These are phyloP conservation scores for Herpetotheres cachinnans DNA, from an alignment of 2,113 vertebrate genomes.

Conservation along the genomic window DNA sequence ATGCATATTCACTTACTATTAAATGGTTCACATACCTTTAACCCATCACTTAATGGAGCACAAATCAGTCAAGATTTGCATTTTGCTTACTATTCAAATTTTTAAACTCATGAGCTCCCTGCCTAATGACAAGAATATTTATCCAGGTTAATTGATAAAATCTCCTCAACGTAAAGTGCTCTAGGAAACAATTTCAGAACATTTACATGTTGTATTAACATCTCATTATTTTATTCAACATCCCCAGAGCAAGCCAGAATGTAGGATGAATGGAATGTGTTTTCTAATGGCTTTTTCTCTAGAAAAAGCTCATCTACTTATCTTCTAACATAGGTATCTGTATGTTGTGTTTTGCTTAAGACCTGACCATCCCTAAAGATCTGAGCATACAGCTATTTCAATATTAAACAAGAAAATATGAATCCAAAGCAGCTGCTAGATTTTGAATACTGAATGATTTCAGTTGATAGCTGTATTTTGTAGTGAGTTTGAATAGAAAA, in stretches of 20 bases:
- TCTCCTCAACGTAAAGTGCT: constrained; percentile 15
- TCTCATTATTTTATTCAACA: constrained; percentile 47
- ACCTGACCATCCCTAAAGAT: not conserved
- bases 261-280: not conserved
- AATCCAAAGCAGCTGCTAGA: not conserved
- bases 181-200: constrained; percentile 36
- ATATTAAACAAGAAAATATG: not conserved
- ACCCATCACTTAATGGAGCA: not conserved
- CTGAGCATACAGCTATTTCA: not conserved
- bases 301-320: not conserved
- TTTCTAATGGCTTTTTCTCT: not conserved
- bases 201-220: constrained; percentile 28
- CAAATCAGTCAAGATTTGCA: constrained; percentile 36
- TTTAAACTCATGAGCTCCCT: not conserved
- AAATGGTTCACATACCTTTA: not conserved
- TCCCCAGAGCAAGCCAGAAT: not conserved
- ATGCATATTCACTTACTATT: not conserved
- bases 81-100: constrained; percentile 43
- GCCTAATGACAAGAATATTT: constrained; percentile 19
- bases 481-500: not conserved
- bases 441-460: not conserved
- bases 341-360: not conserved
- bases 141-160: constrained; percentile 55
- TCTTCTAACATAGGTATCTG: not conserved
- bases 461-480: not conserved